phyloP scores from a whole-genome alignment of 2,113 vertebrate species.

The Myodes glareolus region DNA sequence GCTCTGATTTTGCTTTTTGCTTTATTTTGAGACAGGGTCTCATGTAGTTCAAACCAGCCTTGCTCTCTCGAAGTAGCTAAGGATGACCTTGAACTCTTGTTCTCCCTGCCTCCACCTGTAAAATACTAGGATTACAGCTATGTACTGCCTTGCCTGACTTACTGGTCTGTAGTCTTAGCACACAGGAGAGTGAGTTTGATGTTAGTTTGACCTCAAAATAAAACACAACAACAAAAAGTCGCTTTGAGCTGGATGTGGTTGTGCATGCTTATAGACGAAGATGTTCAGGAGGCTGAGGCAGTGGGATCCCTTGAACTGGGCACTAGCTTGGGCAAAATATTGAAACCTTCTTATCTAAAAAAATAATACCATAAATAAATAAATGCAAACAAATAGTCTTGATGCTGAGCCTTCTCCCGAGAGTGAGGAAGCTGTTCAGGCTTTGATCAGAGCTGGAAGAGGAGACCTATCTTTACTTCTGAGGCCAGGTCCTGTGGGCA shows the following conservation, averaged over 20 bases:
- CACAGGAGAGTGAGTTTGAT: background rate
- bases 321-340: background rate
- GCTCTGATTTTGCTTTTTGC: background rate
- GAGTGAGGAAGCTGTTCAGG: fast-evolving
- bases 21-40: background rate
- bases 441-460: background rate
- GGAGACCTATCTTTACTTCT: background rate
- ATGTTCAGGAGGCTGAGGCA: background rate
- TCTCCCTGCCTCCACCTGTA: background rate
- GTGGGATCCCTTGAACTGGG: background rate
- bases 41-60: background rate
- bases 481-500: background rate
- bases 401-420: background rate
- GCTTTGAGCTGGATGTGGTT: background rate
- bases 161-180: background rate
- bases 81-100: background rate
- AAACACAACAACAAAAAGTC: background rate
- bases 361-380: background rate
- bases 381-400: background rate
- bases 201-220: background rate
- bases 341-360: background rate
- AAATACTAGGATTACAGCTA: background rate
- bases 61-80: background rate
- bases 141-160: background rate
- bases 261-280: background rate